Conservation (phyloP, 2,113 vertebrate genomes). For the Hemibagrus wyckioides region DNA sequence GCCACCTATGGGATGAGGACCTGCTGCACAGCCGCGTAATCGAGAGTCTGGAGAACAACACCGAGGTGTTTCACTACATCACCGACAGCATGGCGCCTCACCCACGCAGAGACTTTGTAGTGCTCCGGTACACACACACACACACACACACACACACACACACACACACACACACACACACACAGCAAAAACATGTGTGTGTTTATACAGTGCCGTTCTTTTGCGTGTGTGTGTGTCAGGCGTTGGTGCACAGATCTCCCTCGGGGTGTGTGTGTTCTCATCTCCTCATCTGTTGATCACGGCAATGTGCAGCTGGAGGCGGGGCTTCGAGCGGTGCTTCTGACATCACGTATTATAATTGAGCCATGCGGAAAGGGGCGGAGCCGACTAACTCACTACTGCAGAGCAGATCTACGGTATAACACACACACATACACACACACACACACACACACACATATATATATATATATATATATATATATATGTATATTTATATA, state of each 20-base stretch:
- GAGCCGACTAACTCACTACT: slow-evolving; percentile 81
- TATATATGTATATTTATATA: too few species aligned
- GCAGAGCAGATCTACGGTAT: slow-evolving; percentile 83
- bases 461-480: neutral
- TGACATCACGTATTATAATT: slow-evolving; percentile 81
- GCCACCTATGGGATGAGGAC: slow-evolving; percentile 86
- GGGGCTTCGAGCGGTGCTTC: slow-evolving; percentile 75
- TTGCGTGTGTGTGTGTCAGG: slow-evolving; percentile 60
- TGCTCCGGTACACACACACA: slow-evolving; percentile 71
- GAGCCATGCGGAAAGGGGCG: slow-evolving; percentile 77
- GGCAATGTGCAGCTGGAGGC: slow-evolving; percentile 71
- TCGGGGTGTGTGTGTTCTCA: slow-evolving; percentile 75
- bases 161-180: slow-evolving; percentile 4
- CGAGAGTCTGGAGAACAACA: slow-evolving; percentile 77
- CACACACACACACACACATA: neutral
- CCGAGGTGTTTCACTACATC: slow-evolving; percentile 82
- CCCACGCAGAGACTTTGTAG: slow-evolving; percentile 79
- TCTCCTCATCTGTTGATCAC: slow-evolving; percentile 79
- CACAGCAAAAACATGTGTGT: neutral
- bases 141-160: neutral
- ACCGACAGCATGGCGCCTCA: slow-evolving; percentile 85
- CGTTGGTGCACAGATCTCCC: slow-evolving; percentile 78
- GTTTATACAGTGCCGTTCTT: too few species aligned
- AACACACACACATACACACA: neutral
- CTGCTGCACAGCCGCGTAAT: slow-evolving; percentile 80